These are phyloP conservation scores for Saccostrea echinata DNA, from an alignment of 1,140 invertebrate species.

Conservation along the genomic window DNA sequence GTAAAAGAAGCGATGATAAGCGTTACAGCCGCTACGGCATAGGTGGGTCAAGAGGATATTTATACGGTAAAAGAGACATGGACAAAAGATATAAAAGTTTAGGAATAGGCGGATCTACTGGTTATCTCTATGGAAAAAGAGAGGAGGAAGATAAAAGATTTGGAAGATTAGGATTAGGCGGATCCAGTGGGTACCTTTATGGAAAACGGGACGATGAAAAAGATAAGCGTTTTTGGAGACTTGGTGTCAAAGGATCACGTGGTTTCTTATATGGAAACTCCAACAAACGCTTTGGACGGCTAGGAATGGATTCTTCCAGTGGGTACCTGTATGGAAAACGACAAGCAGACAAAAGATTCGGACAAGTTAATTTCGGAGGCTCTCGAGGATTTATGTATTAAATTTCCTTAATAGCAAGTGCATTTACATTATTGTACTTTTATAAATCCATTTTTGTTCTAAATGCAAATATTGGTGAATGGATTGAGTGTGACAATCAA, in stretches of 20 bases:
- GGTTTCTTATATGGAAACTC: constrained; percentile 27
- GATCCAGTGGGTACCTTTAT: constrained; percentile 1
- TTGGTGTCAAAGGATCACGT: constrained; percentile 31
- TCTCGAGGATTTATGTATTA: neutral
- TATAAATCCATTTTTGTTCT: no score
- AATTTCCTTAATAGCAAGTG: no score
- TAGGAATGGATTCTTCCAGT: constrained; percentile 34
- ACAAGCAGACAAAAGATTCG: constrained; percentile 46
- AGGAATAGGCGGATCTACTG: constrained; percentile 49
- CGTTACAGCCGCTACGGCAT: constrained; percentile 49
- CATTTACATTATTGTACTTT: no score
- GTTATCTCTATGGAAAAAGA: constrained; percentile 29
- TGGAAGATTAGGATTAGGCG: neutral
- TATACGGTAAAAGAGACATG: constrained; percentile 12
- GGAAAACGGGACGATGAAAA: constrained; percentile 48
- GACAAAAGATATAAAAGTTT: constrained; percentile 55
- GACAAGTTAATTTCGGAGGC: constrained; percentile 44
- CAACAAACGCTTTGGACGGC: constrained; percentile 32
- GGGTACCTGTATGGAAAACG: constrained; percentile 41
- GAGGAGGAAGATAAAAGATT: neutral
- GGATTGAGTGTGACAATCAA: no score
- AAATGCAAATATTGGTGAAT: no score
- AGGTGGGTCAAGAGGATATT: constrained; percentile 37
- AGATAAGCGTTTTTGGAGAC: neutral
- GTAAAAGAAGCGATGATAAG: constrained; percentile 41